These are phyloP conservation scores for Danio rerio DNA, from an alignment of 2,113 vertebrate species.

Conservation along the genomic window DNA sequence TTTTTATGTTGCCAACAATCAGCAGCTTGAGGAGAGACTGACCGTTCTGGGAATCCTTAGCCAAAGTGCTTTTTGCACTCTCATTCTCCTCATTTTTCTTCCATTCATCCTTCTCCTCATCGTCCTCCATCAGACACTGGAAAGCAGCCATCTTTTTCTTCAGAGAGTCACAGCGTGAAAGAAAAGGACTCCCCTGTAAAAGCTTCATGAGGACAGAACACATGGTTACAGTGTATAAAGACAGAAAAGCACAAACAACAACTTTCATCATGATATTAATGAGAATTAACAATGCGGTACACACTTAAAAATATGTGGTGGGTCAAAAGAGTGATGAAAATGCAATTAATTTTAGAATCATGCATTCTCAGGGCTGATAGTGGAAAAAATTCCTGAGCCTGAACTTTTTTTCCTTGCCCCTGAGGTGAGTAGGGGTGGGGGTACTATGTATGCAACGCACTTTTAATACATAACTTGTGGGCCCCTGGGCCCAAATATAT, in stretches of 20 bases:
- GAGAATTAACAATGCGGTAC: neutral
- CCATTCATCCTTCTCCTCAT: slow-evolving; percentile 65
- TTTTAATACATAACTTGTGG: too few relatives aligned
- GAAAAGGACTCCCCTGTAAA: slow-evolving; percentile 64
- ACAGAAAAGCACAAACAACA: neutral
- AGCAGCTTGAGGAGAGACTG: slow-evolving; percentile 64
- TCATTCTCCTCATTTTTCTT: slow-evolving; percentile 57
- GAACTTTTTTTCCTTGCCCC: too few relatives aligned
- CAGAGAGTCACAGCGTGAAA: slow-evolving; percentile 68
- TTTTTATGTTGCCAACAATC: slow-evolving; percentile 24
- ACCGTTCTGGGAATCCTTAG: slow-evolving; percentile 70
- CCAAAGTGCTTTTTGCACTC: slow-evolving; percentile 62
- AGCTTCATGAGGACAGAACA: slow-evolving; percentile 62
- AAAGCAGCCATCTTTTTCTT: slow-evolving; percentile 79
- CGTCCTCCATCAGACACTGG: slow-evolving; percentile 74
- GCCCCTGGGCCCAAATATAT: too few relatives aligned
- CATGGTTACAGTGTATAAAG: slow-evolving; percentile 43
- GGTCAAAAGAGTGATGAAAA: too few relatives aligned
- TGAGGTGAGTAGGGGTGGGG: too few relatives aligned
- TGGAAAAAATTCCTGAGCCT: too few relatives aligned
- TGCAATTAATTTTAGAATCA: too few relatives aligned
- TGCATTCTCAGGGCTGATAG: too few relatives aligned
- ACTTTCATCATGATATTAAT: neutral
- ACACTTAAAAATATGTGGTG: neutral
- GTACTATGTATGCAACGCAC: too few relatives aligned